Percentiles rank a stretch among this genome's conserved stretches.
These are phyloP conservation scores for Hippasteria phrygiana DNA, from an alignment of 53 echinoderm and acorn worm genomes.

Conservation along the genomic window DNA sequence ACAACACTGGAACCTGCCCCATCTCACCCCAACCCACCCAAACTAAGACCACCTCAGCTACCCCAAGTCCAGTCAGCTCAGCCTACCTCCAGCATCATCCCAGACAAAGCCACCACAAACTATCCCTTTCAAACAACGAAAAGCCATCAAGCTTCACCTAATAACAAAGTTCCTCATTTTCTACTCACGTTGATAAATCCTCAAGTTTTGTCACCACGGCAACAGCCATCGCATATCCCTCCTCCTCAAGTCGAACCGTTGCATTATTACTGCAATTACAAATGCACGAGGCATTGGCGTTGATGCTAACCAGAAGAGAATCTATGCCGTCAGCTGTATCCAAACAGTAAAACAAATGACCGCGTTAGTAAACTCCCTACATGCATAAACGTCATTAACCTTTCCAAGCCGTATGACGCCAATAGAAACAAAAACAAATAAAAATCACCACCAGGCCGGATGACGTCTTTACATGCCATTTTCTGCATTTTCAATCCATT, in stretches of 20 bases:
- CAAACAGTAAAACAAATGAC: neutral
- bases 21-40: neutral
- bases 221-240: conserved; percentile 44
- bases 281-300: conserved; percentile 50
- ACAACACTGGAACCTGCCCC: neutral
- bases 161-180: neutral
- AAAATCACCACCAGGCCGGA: too few relatives aligned
- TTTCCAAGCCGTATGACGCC: too few relatives aligned
- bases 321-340: conserved; percentile 38
- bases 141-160: neutral
- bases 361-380: too few relatives aligned
- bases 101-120: neutral
- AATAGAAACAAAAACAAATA: too few relatives aligned
- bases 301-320: neutral
- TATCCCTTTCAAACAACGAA: neutral
- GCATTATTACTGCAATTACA: conserved; percentile 57
- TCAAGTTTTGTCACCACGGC: conserved; percentile 30
- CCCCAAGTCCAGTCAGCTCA: neutral
- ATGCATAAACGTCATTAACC: too few relatives aligned
- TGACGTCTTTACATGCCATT: too few relatives aligned
- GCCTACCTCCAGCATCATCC: neutral
- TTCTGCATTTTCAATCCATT: too few relatives aligned
- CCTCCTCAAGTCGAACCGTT: neutral
- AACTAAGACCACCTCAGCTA: neutral
- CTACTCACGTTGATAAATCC: conserved; percentile 20